Evolutionary conservation across 1,140 invertebrate genomes (phyloP).

Genomic region (Bombus consobrinus): DNA sequence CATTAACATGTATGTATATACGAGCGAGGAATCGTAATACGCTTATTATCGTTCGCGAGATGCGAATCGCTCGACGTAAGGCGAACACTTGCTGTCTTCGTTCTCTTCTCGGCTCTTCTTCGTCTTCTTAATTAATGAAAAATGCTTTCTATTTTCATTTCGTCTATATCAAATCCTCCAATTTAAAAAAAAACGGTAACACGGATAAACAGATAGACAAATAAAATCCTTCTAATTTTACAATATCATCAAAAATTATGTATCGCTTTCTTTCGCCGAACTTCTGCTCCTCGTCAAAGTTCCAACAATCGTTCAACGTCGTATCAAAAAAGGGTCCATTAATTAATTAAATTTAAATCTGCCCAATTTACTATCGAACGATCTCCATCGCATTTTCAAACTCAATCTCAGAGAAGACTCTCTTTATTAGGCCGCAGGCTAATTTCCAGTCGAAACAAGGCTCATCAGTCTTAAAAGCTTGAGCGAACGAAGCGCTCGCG

Average conservation of each 20-base stretch:
- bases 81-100: neutral
- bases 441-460: constrained; percentile 12
- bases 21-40: constrained; percentile 1
- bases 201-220: too few relatives aligned
- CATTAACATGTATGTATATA: constrained; percentile 26
- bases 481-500: constrained; percentile 1
- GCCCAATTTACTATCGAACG: too few relatives aligned
- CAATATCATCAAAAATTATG: too few relatives aligned
- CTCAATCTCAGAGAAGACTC: neutral
- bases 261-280: neutral
- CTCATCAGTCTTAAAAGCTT: constrained; percentile 23
- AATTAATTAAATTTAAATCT: neutral
- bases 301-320: neutral
- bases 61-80: neutral
- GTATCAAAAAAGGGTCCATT: neutral
- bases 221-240: too few relatives aligned
- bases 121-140: too few relatives aligned
- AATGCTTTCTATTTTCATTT: too few relatives aligned
- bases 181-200: too few relatives aligned
- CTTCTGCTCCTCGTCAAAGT: too few relatives aligned
- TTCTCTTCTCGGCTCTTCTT: neutral
- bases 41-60: constrained; percentile 19
- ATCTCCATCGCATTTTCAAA: neutral
- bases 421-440: too few relatives aligned
- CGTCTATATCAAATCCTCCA: too few relatives aligned